A percentile compares a stretch with the other conserved stretches of the same genome.
Conservation (phyloP, 2,888 invertebrate species). For the Zele albiditarsus region DNA sequence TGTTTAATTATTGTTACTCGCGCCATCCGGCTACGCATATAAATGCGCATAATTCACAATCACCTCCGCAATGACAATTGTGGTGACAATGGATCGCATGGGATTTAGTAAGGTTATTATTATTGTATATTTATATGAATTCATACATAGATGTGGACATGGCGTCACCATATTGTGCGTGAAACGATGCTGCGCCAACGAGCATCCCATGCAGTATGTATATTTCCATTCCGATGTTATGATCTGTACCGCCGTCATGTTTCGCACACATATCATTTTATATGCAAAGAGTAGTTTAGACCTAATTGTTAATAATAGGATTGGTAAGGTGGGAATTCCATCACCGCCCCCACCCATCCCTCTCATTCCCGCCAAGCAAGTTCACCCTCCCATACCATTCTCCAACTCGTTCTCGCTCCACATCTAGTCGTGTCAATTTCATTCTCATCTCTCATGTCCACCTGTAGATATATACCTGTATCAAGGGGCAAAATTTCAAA, state of each 20-base stretch:
- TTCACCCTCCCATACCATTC: constrained; percentile 47
- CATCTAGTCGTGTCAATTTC: constrained; percentile 24
- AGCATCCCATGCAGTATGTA: constrained; percentile 71
- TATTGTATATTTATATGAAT: constrained; percentile 15
- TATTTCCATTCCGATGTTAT: constrained; percentile 72
- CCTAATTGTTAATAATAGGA: constrained; percentile 74
- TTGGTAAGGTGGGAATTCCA: constrained; percentile 73
- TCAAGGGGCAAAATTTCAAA: too few relatives aligned
- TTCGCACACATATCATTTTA: constrained; percentile 64
- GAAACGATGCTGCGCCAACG: constrained; percentile 36
- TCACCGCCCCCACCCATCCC: constrained; percentile 47
- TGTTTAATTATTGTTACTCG: not conserved
- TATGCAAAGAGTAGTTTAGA: constrained; percentile 73
- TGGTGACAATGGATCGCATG: constrained; percentile 43
- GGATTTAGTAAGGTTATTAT: constrained; percentile 33
- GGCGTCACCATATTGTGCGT: not conserved
- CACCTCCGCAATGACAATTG: constrained; percentile 8
- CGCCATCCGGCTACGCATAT: not conserved
- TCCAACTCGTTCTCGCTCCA: constrained; percentile 43
- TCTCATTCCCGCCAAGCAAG: constrained; percentile 14
- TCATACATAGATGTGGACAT: constrained; percentile 5
- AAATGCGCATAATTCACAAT: not conserved
- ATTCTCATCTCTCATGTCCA: too few relatives aligned
- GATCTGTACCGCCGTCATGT: constrained; percentile 56
- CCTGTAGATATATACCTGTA: too few relatives aligned